phyloP scores from a whole-genome alignment of 1,140 invertebrate genomes.

The Drosophila leontia region DNA sequence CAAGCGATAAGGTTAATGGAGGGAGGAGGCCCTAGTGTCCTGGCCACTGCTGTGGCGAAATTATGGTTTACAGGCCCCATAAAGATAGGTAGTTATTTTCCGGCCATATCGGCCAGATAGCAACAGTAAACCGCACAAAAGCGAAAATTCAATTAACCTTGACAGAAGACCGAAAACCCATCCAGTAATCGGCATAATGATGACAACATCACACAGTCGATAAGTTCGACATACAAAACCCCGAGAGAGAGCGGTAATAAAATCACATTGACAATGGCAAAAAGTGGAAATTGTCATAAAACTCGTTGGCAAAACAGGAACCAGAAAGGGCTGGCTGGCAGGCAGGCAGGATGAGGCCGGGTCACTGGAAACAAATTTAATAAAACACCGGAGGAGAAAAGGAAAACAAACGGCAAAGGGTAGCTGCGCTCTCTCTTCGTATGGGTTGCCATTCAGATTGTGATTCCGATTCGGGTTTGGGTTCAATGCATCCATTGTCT shows the following conservation, averaged over 20 bases:
- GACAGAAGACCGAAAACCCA: constrained; percentile 32
- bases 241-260: constrained; percentile 42
- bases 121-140: constrained; percentile 41
- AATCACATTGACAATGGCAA: constrained; percentile 70
- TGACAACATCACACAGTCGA: constrained; percentile 57
- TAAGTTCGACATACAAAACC: constrained; percentile 44
- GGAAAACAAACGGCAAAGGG: constrained; percentile 59
- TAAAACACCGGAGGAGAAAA: constrained; percentile 69
- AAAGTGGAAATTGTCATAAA: constrained; percentile 77
- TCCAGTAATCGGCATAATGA: constrained; percentile 62
- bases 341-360: constrained; percentile 35
- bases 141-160: constrained; percentile 78
- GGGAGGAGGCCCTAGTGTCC: constrained; percentile 11
- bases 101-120: constrained; percentile 57
- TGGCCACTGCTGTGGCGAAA: constrained; percentile 57
- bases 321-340: constrained; percentile 21
- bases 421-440: constrained; percentile 19
- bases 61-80: constrained; percentile 69
- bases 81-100: constrained; percentile 57
- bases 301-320: constrained; percentile 41
- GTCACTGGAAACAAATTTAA: constrained; percentile 82
- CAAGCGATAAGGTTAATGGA: constrained; percentile 20
- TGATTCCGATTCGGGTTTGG: constrained; percentile 47
- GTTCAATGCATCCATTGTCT: constrained; percentile 68
- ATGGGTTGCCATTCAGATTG: constrained; percentile 19